phyloP scores from a whole-genome alignment of 2,797 vertebrate species.

The Mormyrus proboscirostris region DNA sequence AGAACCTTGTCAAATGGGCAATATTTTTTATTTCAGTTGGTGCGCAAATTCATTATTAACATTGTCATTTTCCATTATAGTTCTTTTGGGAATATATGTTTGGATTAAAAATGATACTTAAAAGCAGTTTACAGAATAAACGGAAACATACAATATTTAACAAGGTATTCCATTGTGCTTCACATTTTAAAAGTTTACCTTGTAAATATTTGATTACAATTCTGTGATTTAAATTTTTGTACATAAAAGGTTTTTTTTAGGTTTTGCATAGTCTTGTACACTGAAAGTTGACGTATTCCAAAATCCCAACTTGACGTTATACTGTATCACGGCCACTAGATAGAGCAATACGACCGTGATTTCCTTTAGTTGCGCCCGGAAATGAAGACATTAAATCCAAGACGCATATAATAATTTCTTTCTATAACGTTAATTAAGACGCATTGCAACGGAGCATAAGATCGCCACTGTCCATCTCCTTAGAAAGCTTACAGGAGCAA shows the following conservation, averaged over 20 bases:
- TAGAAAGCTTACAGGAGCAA: background rate
- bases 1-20: background rate
- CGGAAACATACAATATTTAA: constrained; percentile 1
- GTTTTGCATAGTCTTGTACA: background rate
- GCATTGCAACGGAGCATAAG: background rate
- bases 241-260: background rate
- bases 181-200: constrained; percentile 1
- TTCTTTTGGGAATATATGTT: background rate
- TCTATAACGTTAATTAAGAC: background rate
- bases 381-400: background rate
- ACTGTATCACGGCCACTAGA: constrained; percentile 18
- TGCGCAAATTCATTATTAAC: background rate
- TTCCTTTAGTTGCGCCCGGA: background rate
- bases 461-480: background rate
- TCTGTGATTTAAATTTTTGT: background rate
- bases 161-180: background rate
- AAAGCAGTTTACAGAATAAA: background rate
- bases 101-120: background rate
- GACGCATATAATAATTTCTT: background rate
- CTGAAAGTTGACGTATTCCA: background rate
- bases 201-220: background rate
- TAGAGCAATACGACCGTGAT: background rate
- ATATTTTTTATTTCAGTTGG: background rate
- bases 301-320: background rate
- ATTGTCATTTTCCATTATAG: background rate